Conservation (phyloP, 2,888 invertebrate genomes). For the Carcina quercana region DNA sequence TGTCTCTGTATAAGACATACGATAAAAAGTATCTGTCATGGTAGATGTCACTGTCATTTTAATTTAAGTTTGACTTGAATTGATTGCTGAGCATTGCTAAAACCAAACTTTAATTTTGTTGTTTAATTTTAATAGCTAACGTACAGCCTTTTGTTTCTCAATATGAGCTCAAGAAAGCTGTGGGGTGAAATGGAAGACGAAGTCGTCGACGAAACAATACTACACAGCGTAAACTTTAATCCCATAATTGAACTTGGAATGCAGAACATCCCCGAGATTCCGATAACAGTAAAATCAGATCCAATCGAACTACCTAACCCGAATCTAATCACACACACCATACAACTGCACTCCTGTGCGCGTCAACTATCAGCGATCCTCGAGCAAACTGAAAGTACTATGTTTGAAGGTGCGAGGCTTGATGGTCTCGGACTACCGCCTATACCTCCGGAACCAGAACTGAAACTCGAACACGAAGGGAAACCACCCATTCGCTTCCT, state of each 20-base stretch:
- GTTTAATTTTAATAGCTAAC: no score
- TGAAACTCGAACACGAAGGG: conserved; percentile 45
- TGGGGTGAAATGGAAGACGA: conserved; percentile 64
- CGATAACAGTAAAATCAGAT: conserved; percentile 59
- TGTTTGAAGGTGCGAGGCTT: conserved; percentile 45
- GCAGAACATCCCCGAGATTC: conserved; percentile 68
- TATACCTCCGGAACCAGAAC: conserved; percentile 44
- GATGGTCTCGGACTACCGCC: conserved; percentile 47
- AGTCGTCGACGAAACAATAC: conserved; percentile 41
- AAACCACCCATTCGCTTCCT: conserved; percentile 54
- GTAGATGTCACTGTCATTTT: no score
- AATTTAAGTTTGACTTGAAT: no score
- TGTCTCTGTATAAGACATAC: no score
- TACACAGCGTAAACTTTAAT: conserved; percentile 63
- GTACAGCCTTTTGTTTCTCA: not conserved
- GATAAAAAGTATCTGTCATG: no score
- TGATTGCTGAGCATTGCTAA: no score
- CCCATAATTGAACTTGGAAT: conserved; percentile 67
- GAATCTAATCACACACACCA: conserved; percentile 63
- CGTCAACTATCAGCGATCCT: conserved; percentile 49
- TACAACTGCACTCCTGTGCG: conserved; percentile 53
- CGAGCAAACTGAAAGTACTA: conserved; percentile 48
- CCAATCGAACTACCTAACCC: conserved; percentile 59
- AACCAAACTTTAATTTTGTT: no score
- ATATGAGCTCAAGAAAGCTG: conserved; percentile 41